Conservation (phyloP, 1,140 invertebrate genomes). For the Leptinotarsa texana region DNA sequence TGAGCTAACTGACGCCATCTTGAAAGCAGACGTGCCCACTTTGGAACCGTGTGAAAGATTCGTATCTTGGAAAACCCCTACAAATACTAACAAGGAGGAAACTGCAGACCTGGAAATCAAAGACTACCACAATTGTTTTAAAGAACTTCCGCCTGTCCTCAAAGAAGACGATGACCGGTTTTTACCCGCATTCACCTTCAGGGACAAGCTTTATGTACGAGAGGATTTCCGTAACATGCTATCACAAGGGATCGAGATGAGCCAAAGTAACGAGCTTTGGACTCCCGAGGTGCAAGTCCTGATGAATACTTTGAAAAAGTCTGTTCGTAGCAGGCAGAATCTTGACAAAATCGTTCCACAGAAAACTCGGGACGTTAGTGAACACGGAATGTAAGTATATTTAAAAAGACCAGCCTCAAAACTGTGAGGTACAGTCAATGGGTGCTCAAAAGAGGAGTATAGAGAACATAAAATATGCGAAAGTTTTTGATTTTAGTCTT, state of each 20-base stretch:
- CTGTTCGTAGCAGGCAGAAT: not conserved
- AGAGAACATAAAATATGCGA: too few species aligned
- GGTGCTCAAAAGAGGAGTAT: too few species aligned
- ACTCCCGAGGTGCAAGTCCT: slow-evolving; percentile 42
- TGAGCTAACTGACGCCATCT: slow-evolving; percentile 45
- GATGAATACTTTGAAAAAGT: slow-evolving; percentile 25
- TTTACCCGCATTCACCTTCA: slow-evolving; percentile 45
- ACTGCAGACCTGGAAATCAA: slow-evolving; percentile 21
- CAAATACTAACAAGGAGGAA: not conserved
- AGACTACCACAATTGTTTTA: slow-evolving; percentile 44
- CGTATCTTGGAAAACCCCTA: slow-evolving; percentile 17
- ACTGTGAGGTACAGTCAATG: too few species aligned
- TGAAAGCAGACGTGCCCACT: slow-evolving; percentile 13
- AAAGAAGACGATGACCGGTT: slow-evolving; percentile 29
- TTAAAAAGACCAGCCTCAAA: too few species aligned
- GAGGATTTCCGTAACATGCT: slow-evolving; percentile 49
- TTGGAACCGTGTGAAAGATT: slow-evolving; percentile 7
- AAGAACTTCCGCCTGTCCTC: slow-evolving; percentile 31
- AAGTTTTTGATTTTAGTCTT: too few species aligned
- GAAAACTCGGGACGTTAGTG: too few species aligned
- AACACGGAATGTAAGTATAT: too few species aligned
- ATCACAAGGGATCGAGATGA: slow-evolving; percentile 33
- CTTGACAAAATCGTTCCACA: too few species aligned
- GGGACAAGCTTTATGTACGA: slow-evolving; percentile 46
- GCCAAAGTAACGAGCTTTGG: slow-evolving; percentile 42